A percentile compares a stretch with the other conserved stretches of the same genome.
Evolutionary conservation across 2,888 invertebrate genomes (phyloP).

Genomic region (Hydrotaea cyrtoneurina): DNA sequence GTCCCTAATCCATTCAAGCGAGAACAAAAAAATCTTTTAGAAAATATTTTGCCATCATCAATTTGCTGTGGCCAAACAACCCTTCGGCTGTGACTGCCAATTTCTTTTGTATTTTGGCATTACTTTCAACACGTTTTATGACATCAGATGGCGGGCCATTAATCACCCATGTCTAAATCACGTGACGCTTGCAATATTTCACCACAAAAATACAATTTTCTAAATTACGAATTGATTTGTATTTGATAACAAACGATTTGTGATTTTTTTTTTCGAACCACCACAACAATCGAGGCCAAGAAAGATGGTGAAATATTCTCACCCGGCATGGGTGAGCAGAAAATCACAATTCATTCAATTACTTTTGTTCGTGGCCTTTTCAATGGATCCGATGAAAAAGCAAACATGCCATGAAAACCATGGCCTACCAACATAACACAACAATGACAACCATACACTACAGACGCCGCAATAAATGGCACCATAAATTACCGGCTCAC

Average conservation of each 20-base stretch:
- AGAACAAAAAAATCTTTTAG: too few species aligned
- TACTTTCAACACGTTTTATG: constrained; percentile 11
- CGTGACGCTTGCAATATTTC: constrained; percentile 25
- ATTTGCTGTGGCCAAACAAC: not conserved
- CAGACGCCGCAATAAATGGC: constrained; percentile 21
- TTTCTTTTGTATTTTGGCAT: not conserved
- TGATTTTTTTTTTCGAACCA: not conserved
- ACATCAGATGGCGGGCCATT: constrained; percentile 24
- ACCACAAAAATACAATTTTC: constrained; percentile 25
- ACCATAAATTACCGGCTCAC: constrained; percentile 33
- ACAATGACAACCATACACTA: not conserved
- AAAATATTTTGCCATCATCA: not conserved
- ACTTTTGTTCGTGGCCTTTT: not conserved
- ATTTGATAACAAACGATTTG: constrained; percentile 35
- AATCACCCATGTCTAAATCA: constrained; percentile 16
- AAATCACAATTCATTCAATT: constrained; percentile 26
- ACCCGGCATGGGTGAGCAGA: not conserved
- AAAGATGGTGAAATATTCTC: too few species aligned
- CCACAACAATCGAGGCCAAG: not conserved
- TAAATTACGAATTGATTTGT: constrained; percentile 38
- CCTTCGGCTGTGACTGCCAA: not conserved
- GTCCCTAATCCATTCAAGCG: too few species aligned
- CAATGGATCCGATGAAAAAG: not conserved
- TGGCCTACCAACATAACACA: not conserved
- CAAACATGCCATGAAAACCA: not conserved